Percentiles rank a stretch among this genome's conserved stretches.
These are phyloP conservation scores for Gorilla gorilla DNA, from an alignment of 2,113 vertebrate species.

Conservation along the genomic window DNA sequence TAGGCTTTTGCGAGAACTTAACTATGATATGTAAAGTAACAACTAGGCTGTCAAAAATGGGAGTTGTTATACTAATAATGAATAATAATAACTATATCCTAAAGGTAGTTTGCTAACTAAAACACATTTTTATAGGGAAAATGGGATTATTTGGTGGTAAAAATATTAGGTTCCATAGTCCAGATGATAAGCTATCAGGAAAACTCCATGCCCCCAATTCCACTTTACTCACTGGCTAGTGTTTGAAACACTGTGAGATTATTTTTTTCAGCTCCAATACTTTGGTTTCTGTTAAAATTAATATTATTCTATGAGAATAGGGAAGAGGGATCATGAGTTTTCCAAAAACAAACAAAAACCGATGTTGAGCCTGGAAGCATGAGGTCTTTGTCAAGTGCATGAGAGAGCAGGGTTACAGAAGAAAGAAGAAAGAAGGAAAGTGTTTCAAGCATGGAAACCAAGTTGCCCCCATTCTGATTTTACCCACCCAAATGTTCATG, in stretches of 20 bases:
- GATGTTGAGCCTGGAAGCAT: not conserved
- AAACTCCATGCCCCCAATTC: not conserved
- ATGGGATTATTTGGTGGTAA: not conserved
- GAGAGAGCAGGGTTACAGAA: not conserved
- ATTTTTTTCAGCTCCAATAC: not conserved
- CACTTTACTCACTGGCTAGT: not conserved
- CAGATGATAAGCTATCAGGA: not conserved
- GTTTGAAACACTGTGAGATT: not conserved
- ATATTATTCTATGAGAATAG: not conserved
- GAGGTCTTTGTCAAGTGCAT: not conserved
- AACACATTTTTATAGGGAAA: not conserved
- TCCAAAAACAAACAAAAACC: not conserved
- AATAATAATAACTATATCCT: not conserved
- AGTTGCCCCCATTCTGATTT: not conserved
- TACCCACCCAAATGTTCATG: slow-evolving; percentile 12
- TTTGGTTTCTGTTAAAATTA: not conserved
- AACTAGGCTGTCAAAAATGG: not conserved
- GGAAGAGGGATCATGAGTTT: not conserved
- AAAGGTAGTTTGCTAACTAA: not conserved
- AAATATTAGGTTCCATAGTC: not conserved
- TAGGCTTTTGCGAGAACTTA: not conserved
- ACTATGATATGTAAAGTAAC: not conserved
- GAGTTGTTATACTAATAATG: not conserved
- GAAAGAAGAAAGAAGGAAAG: not conserved
- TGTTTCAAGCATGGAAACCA: not conserved